These are phyloP conservation scores for Palaemon carinicauda DNA, from an alignment of 1,140 invertebrate genomes.

Conservation along the genomic window DNA sequence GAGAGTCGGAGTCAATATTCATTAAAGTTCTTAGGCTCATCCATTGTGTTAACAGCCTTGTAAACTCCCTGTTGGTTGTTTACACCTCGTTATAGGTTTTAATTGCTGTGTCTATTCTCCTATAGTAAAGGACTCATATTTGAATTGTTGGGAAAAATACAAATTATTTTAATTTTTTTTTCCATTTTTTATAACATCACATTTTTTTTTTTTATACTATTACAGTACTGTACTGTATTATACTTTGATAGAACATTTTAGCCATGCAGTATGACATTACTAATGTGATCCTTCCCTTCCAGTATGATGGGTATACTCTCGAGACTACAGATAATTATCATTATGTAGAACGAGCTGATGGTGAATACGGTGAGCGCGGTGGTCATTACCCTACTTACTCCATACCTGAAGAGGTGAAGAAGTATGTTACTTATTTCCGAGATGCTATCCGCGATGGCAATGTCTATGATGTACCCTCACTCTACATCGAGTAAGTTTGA, in stretches of 20 bases:
- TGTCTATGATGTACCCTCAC: slow-evolving; percentile 83
- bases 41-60: too few relatives aligned
- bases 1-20: too few relatives aligned
- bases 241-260: background rate
- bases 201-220: too few relatives aligned
- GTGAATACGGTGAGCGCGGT: slow-evolving; percentile 11
- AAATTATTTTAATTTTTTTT: too few relatives aligned
- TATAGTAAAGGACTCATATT: too few relatives aligned
- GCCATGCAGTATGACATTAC: background rate
- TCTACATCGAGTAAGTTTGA: slow-evolving; percentile 57
- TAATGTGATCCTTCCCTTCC: background rate
- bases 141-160: too few relatives aligned
- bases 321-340: slow-evolving; percentile 31
- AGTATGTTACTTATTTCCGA: slow-evolving; percentile 86
- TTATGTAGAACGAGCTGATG: background rate
- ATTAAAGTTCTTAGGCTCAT: too few relatives aligned
- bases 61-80: too few relatives aligned
- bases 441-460: slow-evolving; percentile 88
- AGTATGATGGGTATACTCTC: slow-evolving; percentile 38
- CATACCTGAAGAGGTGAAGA: slow-evolving; percentile 88
- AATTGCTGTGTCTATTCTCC: too few relatives aligned
- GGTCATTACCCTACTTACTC: slow-evolving; percentile 68
- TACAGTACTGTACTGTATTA: background rate
- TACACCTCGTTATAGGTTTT: too few relatives aligned
- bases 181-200: too few relatives aligned